phyloP scores from a whole-genome alignment of 2,797 vertebrate species.

The Tolypeutes matacus region DNA sequence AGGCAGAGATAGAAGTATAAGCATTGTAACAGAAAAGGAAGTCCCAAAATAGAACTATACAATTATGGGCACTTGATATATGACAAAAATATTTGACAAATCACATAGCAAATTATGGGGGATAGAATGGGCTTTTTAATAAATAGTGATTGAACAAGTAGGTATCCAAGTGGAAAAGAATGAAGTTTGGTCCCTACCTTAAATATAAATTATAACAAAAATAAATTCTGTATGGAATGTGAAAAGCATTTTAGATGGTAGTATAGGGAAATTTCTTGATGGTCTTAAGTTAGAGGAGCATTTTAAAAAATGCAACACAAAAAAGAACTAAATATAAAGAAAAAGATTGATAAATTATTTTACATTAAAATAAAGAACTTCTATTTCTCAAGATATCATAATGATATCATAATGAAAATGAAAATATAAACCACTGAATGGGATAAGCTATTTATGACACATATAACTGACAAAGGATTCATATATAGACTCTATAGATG shows the following conservation, averaged over 20 bases:
- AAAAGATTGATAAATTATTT: not conserved
- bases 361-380: not conserved
- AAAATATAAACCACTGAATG: not conserved
- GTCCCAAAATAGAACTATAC: not conserved
- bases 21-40: not conserved
- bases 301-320: not conserved
- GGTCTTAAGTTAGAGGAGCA: not conserved
- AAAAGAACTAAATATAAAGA: not conserved
- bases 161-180: not conserved
- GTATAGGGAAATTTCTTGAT: not conserved
- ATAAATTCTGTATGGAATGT: not conserved
- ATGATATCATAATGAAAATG: not conserved
- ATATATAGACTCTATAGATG: not conserved
- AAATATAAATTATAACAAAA: not conserved
- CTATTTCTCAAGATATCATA: not conserved
- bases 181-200: not conserved
- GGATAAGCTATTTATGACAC: not conserved
- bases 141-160: not conserved
- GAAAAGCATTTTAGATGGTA: not conserved
- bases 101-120: not conserved
- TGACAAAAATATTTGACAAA: not conserved
- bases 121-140: not conserved
- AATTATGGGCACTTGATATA: not conserved
- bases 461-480: not conserved
- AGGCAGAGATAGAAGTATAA: not conserved